phyloP scores from a whole-genome alignment of 1,140 invertebrate species.

The Halotydeus destructor region DNA sequence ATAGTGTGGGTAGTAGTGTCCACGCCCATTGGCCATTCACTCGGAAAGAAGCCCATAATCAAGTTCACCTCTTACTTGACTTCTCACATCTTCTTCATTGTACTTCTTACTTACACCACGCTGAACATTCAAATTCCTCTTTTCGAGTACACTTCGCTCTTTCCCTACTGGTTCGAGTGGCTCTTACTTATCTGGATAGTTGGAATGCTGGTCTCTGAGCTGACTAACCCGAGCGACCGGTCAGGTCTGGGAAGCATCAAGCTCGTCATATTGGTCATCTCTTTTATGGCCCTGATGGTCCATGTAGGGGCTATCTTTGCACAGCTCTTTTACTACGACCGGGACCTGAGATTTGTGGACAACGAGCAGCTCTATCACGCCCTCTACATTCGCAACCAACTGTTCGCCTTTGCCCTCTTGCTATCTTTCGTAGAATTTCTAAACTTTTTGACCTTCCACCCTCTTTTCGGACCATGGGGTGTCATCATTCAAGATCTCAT shows the following conservation, averaged over 20 bases:
- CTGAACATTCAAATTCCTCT: slow-evolving; percentile 51
- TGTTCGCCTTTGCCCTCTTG: slow-evolving; percentile 79
- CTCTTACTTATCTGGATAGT: slow-evolving; percentile 82
- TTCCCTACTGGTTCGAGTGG: slow-evolving; percentile 82
- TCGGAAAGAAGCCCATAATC: slow-evolving; percentile 74
- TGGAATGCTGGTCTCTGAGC: slow-evolving; percentile 77
- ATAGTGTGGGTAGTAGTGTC: slow-evolving; percentile 91
- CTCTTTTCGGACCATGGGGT: slow-evolving; percentile 92
- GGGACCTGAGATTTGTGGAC: not conserved
- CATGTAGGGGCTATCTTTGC: slow-evolving; percentile 31
- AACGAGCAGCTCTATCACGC: slow-evolving; percentile 1
- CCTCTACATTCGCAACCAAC: slow-evolving; percentile 75
- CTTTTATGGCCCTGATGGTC: slow-evolving; percentile 69
- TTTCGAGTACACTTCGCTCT: slow-evolving; percentile 24
- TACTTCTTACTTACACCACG: slow-evolving; percentile 68
- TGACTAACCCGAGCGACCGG: slow-evolving; percentile 89
- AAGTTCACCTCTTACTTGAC: slow-evolving; percentile 99
- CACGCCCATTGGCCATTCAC: slow-evolving; percentile 78
- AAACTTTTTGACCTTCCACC: slow-evolving; percentile 92
- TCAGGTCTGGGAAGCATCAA: slow-evolving; percentile 73
- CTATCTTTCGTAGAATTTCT: slow-evolving; percentile 89
- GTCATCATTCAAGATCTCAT: slow-evolving; percentile 37
- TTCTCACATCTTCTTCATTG: slow-evolving; percentile 90
- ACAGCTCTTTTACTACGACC: not conserved
- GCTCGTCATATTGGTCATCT: slow-evolving; percentile 69